Base-by-base conservation (phyloP, 2,113 vertebrate genomes). In the Erpornis zantholeuca region DNA sequence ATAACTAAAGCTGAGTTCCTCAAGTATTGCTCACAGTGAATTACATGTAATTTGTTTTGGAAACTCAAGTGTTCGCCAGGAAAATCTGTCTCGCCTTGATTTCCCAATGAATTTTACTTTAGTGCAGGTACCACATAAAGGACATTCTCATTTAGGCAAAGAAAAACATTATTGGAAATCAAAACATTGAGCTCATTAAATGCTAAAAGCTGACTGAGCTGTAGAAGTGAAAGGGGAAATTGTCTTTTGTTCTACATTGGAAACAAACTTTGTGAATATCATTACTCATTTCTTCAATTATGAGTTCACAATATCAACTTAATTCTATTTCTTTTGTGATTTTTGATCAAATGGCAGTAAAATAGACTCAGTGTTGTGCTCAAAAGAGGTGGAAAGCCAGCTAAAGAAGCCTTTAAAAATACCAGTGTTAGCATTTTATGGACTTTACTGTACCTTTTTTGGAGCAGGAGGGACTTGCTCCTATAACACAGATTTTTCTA, bases 81-180 rank as follows among this genome's bases (percentile, higher is more conserved):
- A 92, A 95, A 80, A 90, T 87, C 84, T 91, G 63, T 80, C 84
- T 89, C 75, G 29, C 89, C 91, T 94, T 94, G 85, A 20, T 90
- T 84, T 89, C 61, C 50, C 73, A 85, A 54, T 91, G 84, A 90
- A 61, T 96, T 89, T 87, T 84, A 45, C 29, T 83, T 76, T 10
- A 75, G 45, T 47, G 44, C 35, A 40, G 49, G 50, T 92, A 61
- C 49, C 53, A 72, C n/a, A 22, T 53, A 87, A 94, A 96, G 81
- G 81, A 91, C 61, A 38, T 82, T 92, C 12, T 68, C 49, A 82
- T 89, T 27, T 38, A 76, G 76, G 53, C 70, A 87, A 85, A 89
- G 61, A 54, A 89, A 72, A 82, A 72, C 36, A 47, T 82, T 75
- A n/a, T 13, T 72, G 76, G 44, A 91, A 90, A 60, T 87, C 44